Evolutionary conservation across 2,888 invertebrate genomes (phyloP).

Genomic region (Petrophora chlorosata): DNA sequence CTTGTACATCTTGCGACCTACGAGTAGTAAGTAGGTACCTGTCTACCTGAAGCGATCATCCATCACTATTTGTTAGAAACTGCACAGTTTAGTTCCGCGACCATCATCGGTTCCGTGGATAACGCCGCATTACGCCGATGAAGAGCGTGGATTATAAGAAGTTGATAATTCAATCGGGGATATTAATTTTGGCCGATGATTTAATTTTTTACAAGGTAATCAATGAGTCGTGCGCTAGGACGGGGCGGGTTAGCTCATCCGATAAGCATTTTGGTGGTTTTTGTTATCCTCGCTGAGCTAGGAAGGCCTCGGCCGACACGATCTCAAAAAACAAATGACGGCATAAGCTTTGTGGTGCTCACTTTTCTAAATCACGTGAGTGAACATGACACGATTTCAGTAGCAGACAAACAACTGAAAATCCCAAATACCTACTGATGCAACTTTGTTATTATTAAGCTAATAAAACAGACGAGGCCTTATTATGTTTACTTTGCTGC

Average conservation of each 20-base stretch:
- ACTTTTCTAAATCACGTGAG: conserved; percentile 37
- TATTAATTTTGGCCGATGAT: conserved; percentile 74
- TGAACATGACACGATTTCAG: conserved; percentile 8
- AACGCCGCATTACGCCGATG: conserved; percentile 18
- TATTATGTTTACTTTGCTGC: conserved; percentile 1
- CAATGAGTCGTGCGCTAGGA: conserved; percentile 77
- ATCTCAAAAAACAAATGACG: conserved; percentile 72
- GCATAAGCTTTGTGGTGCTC: conserved; percentile 55
- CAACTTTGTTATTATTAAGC: conserved; percentile 8
- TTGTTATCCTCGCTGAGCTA: conserved; percentile 65
- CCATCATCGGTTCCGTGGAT: conserved; percentile 23
- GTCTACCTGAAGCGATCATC: conserved; percentile 8
- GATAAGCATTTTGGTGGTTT: conserved; percentile 79
- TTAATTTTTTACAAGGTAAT: conserved; percentile 79
- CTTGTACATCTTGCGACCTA: conserved; percentile 2
- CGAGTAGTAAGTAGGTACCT: neutral
- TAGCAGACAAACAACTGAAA: conserved; percentile 4
- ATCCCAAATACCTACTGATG: neutral
- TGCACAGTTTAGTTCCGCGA: conserved; percentile 22
- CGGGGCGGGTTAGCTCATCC: conserved; percentile 81
- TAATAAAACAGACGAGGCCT: conserved; percentile 2
- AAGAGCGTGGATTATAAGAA: conserved; percentile 45
- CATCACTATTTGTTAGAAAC: conserved; percentile 19
- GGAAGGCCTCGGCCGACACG: conserved; percentile 78
- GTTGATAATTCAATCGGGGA: conserved; percentile 61